Conservation (phyloP, 2,888 invertebrate genomes). For the Tiliacea aurago region DNA sequence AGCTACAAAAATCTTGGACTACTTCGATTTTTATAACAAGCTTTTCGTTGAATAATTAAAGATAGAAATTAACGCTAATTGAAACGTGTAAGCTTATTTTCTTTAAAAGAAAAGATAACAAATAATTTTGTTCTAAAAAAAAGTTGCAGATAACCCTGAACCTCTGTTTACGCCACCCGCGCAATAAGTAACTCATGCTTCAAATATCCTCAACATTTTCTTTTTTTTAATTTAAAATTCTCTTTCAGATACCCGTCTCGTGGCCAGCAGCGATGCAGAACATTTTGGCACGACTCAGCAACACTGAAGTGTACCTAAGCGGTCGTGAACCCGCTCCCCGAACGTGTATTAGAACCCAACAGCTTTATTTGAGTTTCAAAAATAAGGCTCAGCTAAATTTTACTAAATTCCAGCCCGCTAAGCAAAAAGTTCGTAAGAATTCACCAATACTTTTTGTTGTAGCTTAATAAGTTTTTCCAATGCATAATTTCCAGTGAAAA, state of each 20-base stretch:
- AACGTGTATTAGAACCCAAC: conserved; percentile 66
- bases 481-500: neutral
- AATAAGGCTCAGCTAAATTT: conserved; percentile 59
- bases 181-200: conserved; percentile 54
- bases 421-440: conserved; percentile 15
- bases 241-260: conserved; percentile 70
- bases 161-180: conserved; percentile 20
- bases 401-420: conserved; percentile 4
- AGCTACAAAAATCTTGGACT: neutral
- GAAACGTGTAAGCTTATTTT: neutral
- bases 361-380: conserved; percentile 64
- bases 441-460: neutral
- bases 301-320: conserved; percentile 76
- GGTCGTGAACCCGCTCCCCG: conserved; percentile 73
- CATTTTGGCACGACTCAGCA: conserved; percentile 74
- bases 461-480: neutral
- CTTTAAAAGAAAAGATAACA: neutral
- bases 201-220: conserved; percentile 43
- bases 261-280: conserved; percentile 74
- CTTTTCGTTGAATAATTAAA: neutral
- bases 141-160: conserved; percentile 22
- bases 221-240: conserved; percentile 63
- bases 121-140: conserved; percentile 16
- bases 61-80: neutral
- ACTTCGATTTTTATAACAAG: too few species aligned